Conservation (phyloP, 1,140 invertebrate genomes). For the Formica selysi region DNA sequence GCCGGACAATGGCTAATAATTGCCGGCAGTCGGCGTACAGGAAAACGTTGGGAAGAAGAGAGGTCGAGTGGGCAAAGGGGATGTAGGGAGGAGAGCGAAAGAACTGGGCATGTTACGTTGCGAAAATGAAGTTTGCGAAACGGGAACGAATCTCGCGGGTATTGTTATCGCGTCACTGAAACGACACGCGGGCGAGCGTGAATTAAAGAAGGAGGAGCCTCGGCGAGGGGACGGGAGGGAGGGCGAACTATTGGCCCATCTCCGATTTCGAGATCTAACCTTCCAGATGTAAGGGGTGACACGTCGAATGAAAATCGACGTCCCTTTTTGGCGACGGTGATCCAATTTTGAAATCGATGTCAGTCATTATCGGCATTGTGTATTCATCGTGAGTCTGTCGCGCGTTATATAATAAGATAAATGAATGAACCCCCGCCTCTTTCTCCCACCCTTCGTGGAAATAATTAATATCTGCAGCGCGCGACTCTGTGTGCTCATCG, state of each 20-base stretch:
- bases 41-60: constrained; percentile 73
- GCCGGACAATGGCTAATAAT: constrained; percentile 84
- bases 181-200: constrained; percentile 57
- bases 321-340: neutral
- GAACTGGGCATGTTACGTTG: constrained; percentile 34
- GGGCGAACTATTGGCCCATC: neutral
- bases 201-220: constrained; percentile 43
- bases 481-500: constrained; percentile 9
- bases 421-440: neutral
- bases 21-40: constrained; percentile 78
- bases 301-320: neutral
- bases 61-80: constrained; percentile 29
- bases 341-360: constrained; percentile 43
- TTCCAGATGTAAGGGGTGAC: neutral
- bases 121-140: constrained; percentile 83
- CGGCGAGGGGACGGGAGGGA: neutral
- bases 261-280: constrained; percentile 37
- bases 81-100: constrained; percentile 49
- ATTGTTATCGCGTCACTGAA: constrained; percentile 81
- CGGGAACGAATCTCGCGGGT: constrained; percentile 81
- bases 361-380: constrained; percentile 42
- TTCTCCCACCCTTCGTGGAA: neutral
- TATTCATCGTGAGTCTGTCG: constrained; percentile 20
- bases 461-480: constrained; percentile 44
- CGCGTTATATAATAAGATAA: constrained; percentile 30